phyloP scores from a whole-genome alignment of 1,140 invertebrate species.

The Procambarus virginalis region DNA sequence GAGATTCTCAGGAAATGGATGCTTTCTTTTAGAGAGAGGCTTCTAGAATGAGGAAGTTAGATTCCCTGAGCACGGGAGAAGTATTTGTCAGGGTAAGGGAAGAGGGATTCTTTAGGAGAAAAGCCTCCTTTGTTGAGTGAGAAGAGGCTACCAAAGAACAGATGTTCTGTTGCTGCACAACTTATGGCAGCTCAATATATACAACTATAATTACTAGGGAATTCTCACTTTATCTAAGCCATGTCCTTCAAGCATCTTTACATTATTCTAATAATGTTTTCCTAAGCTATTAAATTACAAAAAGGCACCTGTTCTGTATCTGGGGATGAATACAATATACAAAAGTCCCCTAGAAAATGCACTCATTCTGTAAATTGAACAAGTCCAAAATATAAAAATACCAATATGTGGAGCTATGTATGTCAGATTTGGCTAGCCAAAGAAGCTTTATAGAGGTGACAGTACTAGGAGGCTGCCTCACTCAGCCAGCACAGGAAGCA shows the following conservation, averaged over 20 bases:
- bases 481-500: background rate
- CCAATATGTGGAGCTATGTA: background rate
- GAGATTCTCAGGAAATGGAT: too few species aligned
- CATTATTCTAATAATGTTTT: conserved; percentile 9
- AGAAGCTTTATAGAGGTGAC: background rate
- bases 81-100: too few species aligned
- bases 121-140: too few species aligned
- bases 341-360: background rate
- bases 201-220: background rate
- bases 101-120: too few species aligned
- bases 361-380: background rate
- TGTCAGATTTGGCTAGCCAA: background rate
- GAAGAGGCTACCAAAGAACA: too few species aligned
- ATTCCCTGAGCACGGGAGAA: too few species aligned
- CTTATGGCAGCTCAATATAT: background rate
- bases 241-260: background rate
- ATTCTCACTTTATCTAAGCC: background rate
- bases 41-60: too few species aligned
- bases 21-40: too few species aligned
- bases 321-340: background rate
- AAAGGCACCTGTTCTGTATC: background rate
- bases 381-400: background rate
- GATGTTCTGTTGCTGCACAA: too few species aligned
- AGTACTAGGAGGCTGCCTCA: background rate
- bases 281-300: background rate